Evolutionary conservation across 64 coral and sea anemone species (phyloP), one percentile per base, ranked within the genome.

Genomic region (Stichodactyla helianthus): DNA sequence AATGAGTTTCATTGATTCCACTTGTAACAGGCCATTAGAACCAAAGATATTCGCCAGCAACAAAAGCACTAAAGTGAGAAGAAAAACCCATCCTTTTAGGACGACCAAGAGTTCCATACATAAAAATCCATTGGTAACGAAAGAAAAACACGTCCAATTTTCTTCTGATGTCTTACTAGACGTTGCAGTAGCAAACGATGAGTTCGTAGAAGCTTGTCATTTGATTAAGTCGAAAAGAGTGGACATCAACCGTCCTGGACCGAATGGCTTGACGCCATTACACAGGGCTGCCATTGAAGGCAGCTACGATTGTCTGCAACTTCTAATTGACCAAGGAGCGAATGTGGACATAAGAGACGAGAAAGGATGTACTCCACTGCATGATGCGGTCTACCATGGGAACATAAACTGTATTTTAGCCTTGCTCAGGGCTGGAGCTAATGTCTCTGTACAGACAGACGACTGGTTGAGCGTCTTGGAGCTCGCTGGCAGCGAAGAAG

Each of bases 161-260:
- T 68, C 88, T 55, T 56, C 85, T 6, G 91, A 90, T 53, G 71
- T 97, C 27, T 17, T 97, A 8, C 76, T 97, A 19, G 94, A 97
- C 25, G 63, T 88, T 35, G 91, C 94, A 15, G 77, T 97, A 15
- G 59, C 59, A 6, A 87, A 67, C 59, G 94, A 93, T 54, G 91
- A 97, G 56, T 97, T 97, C 62, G 94, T 97, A 1, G 94, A 93
- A 50, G 86, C 91, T 6, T 97, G 94, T 52, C 88, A 97, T 31
- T 79, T 97, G 61, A 97, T 97, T 83, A 97, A 93, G 82, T 97
- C 91, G 16, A 64, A 70, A 56, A 93, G 87, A 88, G 92, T 97
- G 16, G 94, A 93, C 78, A 90, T 93, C 7, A 93, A 97, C 82
- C 79, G 86, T 22, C 87, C 89, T 12, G 84, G 81, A 8, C 92